Percentiles rank a stretch among this genome's conserved stretches.
Conservation (phyloP, 2,797 vertebrate species). For the Galago senegalensis region DNA sequence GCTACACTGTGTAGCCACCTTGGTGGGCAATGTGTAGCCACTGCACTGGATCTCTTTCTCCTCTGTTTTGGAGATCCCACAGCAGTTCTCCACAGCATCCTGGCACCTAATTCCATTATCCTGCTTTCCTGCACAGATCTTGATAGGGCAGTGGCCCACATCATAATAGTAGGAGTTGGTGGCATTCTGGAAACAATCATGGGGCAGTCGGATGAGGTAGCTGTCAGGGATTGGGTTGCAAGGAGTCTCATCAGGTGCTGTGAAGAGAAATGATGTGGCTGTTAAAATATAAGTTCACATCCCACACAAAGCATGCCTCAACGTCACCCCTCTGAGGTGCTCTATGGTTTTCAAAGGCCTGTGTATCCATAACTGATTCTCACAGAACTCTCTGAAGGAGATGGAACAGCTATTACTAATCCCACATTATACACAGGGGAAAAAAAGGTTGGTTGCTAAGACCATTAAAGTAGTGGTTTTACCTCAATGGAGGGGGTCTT, state of each 20-base stretch:
- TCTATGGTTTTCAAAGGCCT: slow-evolving; percentile 3
- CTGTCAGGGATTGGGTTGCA: slow-evolving; percentile 94
- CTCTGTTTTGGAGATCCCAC: slow-evolving; percentile 95
- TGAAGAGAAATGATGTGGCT: slow-evolving; percentile 65
- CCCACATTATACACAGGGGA: neutral
- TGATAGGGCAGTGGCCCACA: slow-evolving; percentile 94
- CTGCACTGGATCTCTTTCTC: slow-evolving; percentile 93
- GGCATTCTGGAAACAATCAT: slow-evolving; percentile 96
- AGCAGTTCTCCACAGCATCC: slow-evolving; percentile 95
- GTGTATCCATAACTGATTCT: neutral
- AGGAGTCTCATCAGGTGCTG: slow-evolving; percentile 91
- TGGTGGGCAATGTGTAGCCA: slow-evolving; percentile 95
- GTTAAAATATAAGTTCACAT: neutral
- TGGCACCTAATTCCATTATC: slow-evolving; percentile 95
- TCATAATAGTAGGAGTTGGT: slow-evolving; percentile 96
- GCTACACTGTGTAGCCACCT: slow-evolving; percentile 93
- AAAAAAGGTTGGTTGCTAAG: neutral
- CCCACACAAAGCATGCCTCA: neutral
- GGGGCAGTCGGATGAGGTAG: slow-evolving; percentile 95
- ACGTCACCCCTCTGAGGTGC: neutral
- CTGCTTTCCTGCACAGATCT: slow-evolving; percentile 92
- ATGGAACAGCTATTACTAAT: neutral
- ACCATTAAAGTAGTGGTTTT: neutral
- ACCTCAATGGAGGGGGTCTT: neutral
- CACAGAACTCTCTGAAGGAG: slow-evolving; percentile 1